phyloP scores from a whole-genome alignment of 1,140 invertebrate species.

The Scaptodrosophila lebanonensis region DNA sequence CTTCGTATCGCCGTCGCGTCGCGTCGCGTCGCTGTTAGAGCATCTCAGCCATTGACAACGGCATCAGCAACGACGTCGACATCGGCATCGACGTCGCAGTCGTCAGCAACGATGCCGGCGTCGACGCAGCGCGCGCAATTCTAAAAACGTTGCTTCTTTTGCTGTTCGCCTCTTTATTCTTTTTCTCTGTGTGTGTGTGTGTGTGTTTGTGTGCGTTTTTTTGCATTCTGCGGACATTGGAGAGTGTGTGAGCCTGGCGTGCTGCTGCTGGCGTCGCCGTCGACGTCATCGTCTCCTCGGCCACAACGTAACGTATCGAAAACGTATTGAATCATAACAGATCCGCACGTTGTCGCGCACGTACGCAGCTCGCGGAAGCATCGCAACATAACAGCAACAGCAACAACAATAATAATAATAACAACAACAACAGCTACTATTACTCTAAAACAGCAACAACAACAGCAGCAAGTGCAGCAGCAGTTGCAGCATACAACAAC shows the following conservation, averaged over 20 bases:
- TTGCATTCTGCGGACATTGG: slow-evolving; percentile 47
- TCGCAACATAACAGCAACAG: slow-evolving; percentile 33
- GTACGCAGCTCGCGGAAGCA: slow-evolving; percentile 69
- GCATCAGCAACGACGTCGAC: slow-evolving; percentile 16
- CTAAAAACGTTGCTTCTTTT: slow-evolving; percentile 11
- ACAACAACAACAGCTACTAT: no score
- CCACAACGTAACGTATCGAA: slow-evolving; percentile 61
- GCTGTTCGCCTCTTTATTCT: slow-evolving; percentile 9
- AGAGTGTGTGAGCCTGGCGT: slow-evolving; percentile 46
- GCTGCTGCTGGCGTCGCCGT: slow-evolving; percentile 53
- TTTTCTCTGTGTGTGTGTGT: slow-evolving; percentile 23
- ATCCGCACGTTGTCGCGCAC: slow-evolving; percentile 74
- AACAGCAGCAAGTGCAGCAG: not conserved
- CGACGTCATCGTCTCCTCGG: slow-evolving; percentile 6
- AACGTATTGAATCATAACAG: slow-evolving; percentile 75
- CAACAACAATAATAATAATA: slow-evolving; percentile 33
- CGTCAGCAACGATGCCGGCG: slow-evolving; percentile 8
- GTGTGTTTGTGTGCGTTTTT: no score
- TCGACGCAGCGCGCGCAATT: slow-evolving; percentile 20
- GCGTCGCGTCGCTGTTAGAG: no score
- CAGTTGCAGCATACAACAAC: slow-evolving; percentile 14
- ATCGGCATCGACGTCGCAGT: not conserved
- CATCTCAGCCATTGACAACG: no score
- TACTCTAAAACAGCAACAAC: slow-evolving; percentile 1
- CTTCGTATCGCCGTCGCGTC: not conserved